Base-by-base conservation (phyloP, 2,888 invertebrate genomes). In the Pollenia amentaria region DNA sequence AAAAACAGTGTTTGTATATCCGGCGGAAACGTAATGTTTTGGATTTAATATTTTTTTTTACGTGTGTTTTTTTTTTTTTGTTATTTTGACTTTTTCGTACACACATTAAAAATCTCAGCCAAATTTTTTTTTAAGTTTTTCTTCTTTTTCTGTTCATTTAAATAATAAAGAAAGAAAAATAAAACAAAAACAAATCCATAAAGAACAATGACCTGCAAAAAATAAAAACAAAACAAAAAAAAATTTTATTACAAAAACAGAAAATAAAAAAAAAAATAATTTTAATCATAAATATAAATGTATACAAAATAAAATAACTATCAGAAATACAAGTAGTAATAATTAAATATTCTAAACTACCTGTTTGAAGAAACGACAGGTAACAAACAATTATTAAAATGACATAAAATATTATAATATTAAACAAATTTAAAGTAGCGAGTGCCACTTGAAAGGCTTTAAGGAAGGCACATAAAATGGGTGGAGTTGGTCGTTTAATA, bases 271-370 rank as follows among this genome's bases (percentile, higher is more conserved):
- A 73, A 77, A 78, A 62, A 62, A 70, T 55, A 70, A 77, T 53
- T 81, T 69, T 55, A 81, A 75, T 65, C 67, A 75, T 60, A 44
- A 81, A 73, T 14, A 38, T 6, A 78, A 48, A 73, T 40, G 38
- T 2, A 18, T 21, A 18, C 40, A n/a, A 62, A 67, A 42, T 18
- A 10, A n/a, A 12, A 55, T 62, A 46, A 65, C 16, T 64, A 76
- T 64, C 29, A 29, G 6, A 78, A 69, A 78, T 40, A 69, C 51
- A 64, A 62, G 42, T 12, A 12, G 8, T 53, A 18, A 10, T 67
- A 86, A 91, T 91, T 91, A 91, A 88, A 89, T 90, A 91, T 91
- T 91, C 91, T 89, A 89, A 89, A 79, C 78, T 87, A 87, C 48
- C 70, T 70, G 79, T 67, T 60, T 53, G 73, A 18, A 57, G 72